phyloP scores from a whole-genome alignment of 2,888 invertebrate genomes.

The Aquatica leii region DNA sequence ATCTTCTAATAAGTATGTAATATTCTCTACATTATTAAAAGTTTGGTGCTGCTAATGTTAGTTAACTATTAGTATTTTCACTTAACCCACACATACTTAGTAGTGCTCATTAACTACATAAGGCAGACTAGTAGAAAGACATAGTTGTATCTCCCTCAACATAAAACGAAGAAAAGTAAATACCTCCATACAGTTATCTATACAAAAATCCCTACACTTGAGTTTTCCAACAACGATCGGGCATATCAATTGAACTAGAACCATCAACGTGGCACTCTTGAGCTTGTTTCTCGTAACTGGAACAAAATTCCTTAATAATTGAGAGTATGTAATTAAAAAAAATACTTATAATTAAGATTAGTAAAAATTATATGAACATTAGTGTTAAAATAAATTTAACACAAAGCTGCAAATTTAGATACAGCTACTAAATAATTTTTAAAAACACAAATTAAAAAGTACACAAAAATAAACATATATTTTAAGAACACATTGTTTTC shows the following conservation, averaged over 20 bases:
- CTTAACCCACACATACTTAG: background rate
- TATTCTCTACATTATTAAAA: too few relatives aligned
- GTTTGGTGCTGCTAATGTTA: background rate
- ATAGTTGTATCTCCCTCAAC: constrained; percentile 6
- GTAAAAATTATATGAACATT: too few relatives aligned
- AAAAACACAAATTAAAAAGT: too few relatives aligned
- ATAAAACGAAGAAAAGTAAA: background rate
- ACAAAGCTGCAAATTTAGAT: too few relatives aligned
- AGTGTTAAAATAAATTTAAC: too few relatives aligned
- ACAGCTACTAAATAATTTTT: too few relatives aligned
- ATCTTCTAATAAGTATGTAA: too few relatives aligned
- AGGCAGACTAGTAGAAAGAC: background rate
- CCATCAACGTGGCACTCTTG: constrained; percentile 28
- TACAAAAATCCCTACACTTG: constrained; percentile 27
- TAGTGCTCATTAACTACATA: constrained; percentile 1
- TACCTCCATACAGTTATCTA: constrained; percentile 2
- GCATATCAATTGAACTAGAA: constrained; percentile 24
- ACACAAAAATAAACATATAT: too few relatives aligned
- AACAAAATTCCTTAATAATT: constrained; percentile 29
- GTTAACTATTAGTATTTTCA: constrained; percentile 11
- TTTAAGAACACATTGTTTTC: too few relatives aligned
- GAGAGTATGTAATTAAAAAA: background rate
- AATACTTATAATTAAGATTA: too few relatives aligned
- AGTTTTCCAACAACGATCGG: constrained; percentile 28
- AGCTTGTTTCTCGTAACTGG: constrained; percentile 33